Evolutionary conservation across 1,140 invertebrate genomes (phyloP).

Genomic region (Chironomus tepperi): DNA sequence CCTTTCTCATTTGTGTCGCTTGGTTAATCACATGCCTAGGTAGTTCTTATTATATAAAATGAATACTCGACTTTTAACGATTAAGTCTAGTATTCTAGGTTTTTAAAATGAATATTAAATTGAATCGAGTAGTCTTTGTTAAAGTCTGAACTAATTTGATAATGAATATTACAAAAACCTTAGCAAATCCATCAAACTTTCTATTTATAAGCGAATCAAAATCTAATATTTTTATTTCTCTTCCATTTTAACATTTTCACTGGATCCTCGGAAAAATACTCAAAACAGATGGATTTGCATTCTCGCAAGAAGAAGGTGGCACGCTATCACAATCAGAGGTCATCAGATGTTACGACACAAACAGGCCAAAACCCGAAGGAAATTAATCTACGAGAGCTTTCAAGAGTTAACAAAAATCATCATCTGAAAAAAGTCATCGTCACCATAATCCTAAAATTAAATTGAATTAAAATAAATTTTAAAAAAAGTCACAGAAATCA

Average conservation of each 20-base stretch:
- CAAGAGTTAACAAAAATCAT: slow-evolving; percentile 20
- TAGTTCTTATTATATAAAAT: no score
- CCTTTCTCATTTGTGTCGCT: no score
- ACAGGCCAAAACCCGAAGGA: slow-evolving; percentile 69
- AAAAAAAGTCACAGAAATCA: not conserved
- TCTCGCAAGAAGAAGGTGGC: slow-evolving; percentile 97
- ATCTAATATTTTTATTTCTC: no score
- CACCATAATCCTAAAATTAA: not conserved
- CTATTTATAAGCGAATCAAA: not conserved
- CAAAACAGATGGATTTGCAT: slow-evolving; percentile 87
- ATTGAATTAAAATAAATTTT: not conserved
- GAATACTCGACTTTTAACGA: no score
- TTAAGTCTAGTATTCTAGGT: no score
- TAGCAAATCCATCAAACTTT: not conserved
- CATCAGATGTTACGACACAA: slow-evolving; percentile 88
- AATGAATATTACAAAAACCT: no score
- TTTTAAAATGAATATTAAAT: not conserved
- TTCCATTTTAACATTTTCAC: no score
- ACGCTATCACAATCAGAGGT: slow-evolving; percentile 85
- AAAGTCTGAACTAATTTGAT: no score
- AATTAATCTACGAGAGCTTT: slow-evolving; percentile 31
- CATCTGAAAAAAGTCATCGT: not conserved
- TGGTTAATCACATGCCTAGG: no score
- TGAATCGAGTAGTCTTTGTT: no score
- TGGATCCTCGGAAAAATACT: no score